Percentiles rank a stretch among this genome's conserved stretches.
Evolutionary conservation across 2,888 invertebrate species (phyloP).

Genomic region (Nomada ruficornis): DNA sequence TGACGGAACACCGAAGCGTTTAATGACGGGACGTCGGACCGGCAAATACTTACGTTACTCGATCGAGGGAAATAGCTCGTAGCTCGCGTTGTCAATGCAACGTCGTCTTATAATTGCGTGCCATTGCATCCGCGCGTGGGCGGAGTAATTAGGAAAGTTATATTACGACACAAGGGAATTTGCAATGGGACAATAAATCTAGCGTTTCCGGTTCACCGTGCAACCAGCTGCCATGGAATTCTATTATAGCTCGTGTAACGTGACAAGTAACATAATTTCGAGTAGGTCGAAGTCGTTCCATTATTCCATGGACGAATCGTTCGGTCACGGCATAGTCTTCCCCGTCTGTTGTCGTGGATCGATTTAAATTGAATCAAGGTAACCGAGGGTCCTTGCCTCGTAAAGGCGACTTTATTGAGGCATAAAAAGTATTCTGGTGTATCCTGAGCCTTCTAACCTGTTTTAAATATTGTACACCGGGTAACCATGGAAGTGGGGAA

Average conservation of each 20-base stretch:
- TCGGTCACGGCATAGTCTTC: not conserved
- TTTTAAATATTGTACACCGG: constrained; percentile 34
- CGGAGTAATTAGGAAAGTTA: constrained; percentile 59
- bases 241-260: not conserved
- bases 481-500: not conserved
- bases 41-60: constrained; percentile 21
- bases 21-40: constrained; percentile 20
- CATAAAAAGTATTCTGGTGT: not conserved
- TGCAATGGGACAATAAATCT: constrained; percentile 40
- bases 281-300: not conserved
- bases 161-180: constrained; percentile 29
- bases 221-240: not conserved
- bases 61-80: constrained; percentile 21
- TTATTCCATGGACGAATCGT: not conserved
- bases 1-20: constrained; percentile 22
- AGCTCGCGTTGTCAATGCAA: constrained; percentile 12
- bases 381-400: not conserved
- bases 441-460: not conserved
- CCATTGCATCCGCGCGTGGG: constrained; percentile 6
- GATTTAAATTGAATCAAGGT: not conserved
- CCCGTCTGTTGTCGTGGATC: not conserved
- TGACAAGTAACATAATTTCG: constrained; percentile 6
- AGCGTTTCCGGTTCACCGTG: not conserved
- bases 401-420: constrained; percentile 3
- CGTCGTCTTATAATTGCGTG: constrained; percentile 44